These are phyloP conservation scores for Tipula vernalis DNA, from an alignment of 2,888 invertebrate genomes.

Conservation along the genomic window DNA sequence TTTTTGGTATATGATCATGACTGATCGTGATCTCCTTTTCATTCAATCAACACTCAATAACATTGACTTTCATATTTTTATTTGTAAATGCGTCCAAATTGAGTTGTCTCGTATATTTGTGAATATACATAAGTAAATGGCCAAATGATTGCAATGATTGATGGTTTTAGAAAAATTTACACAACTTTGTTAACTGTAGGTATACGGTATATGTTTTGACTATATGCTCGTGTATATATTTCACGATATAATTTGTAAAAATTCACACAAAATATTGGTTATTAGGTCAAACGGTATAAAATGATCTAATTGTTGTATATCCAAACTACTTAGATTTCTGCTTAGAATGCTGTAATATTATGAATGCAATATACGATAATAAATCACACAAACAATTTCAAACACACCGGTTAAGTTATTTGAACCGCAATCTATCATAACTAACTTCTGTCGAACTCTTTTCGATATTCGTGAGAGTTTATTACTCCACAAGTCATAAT, in stretches of 20 bases:
- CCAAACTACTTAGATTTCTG: too few relatives aligned
- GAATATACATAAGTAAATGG: not conserved
- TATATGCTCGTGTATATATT: not conserved
- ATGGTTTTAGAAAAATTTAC: not conserved
- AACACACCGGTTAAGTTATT: not conserved
- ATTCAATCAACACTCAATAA: not conserved
- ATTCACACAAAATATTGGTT: not conserved
- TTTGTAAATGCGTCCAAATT: not conserved
- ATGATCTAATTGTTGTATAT: not conserved
- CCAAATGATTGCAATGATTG: not conserved
- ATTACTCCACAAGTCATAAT: not conserved
- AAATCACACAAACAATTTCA: not conserved
- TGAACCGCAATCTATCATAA: not conserved
- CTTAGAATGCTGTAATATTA: not conserved
- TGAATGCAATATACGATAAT: not conserved
- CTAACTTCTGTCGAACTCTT: not conserved
- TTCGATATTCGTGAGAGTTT: not conserved
- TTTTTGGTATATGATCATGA: not conserved
- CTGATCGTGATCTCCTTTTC: not conserved
- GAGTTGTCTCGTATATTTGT: not conserved
- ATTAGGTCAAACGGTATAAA: not conserved
- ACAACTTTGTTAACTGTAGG: not conserved
- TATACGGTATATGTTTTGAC: not conserved
- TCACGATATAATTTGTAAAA: not conserved
- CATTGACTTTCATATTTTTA: not conserved